Conservation (phyloP, 2,113 vertebrate species). For the Paraplagusia blochii region DNA sequence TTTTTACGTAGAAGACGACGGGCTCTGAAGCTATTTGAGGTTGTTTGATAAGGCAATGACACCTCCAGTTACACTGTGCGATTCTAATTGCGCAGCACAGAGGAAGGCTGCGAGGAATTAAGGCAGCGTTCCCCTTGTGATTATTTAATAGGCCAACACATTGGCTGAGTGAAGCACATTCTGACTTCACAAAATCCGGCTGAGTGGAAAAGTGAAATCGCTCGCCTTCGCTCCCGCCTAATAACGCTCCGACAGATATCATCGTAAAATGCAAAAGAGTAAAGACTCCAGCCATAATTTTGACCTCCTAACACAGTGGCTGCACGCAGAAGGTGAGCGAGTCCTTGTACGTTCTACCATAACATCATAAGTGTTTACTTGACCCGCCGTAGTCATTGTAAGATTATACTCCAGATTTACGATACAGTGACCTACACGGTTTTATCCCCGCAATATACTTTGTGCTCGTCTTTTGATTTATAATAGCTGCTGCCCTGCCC, state of each 20-base stretch:
- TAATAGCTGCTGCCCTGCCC: slow-evolving; percentile 38
- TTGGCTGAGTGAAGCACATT: slow-evolving; percentile 52
- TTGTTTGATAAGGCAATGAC: slow-evolving; percentile 58
- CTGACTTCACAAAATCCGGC: slow-evolving; percentile 24
- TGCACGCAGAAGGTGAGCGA: slow-evolving; percentile 13
- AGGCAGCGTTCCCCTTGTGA: slow-evolving; percentile 47
- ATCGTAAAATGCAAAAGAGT: slow-evolving; percentile 12
- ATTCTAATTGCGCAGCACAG: slow-evolving; percentile 46
- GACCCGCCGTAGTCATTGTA: slow-evolving; percentile 40
- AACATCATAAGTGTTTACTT: slow-evolving; percentile 43
- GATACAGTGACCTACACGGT: slow-evolving; percentile 46
- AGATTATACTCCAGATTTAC: slow-evolving; percentile 64
- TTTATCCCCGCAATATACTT: slow-evolving; percentile 54
- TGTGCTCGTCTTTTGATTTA: slow-evolving; percentile 62
- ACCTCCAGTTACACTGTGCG: slow-evolving; percentile 57
- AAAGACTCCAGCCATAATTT: slow-evolving; percentile 11
- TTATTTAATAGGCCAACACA: slow-evolving; percentile 47
- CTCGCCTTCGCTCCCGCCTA: slow-evolving; percentile 1
- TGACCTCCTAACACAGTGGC: background rate
- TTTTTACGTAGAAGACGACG: slow-evolving; percentile 38
- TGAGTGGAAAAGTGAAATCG: slow-evolving; percentile 19
- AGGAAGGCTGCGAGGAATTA: slow-evolving; percentile 50
- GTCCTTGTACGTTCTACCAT: slow-evolving; percentile 32
- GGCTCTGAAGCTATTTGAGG: slow-evolving; percentile 61
- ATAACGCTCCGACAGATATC: slow-evolving; percentile 9